Conservation (phyloP, 2,888 invertebrate genomes). For the Gastracanthus pulcherrimus region DNA sequence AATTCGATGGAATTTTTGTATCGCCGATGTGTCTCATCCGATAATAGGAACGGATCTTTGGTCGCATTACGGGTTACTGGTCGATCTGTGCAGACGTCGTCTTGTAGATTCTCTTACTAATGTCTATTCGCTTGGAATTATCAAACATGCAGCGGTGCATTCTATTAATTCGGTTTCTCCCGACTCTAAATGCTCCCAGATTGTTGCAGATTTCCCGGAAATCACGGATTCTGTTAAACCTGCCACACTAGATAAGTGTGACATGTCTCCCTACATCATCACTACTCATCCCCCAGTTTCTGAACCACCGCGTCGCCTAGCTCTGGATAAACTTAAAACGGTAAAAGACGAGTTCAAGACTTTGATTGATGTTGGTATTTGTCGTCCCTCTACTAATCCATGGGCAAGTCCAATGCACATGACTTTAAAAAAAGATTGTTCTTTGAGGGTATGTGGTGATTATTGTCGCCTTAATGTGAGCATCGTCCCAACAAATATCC, state of each 20-base stretch:
- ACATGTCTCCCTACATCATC: constrained; percentile 65
- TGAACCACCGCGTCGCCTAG: constrained; percentile 66
- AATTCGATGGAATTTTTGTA: constrained; percentile 56
- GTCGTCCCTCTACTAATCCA: constrained; percentile 71
- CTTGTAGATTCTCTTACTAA: constrained; percentile 14
- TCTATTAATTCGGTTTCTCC: not conserved
- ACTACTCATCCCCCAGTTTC: constrained; percentile 69
- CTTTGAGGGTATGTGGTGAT: constrained; percentile 58
- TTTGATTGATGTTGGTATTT: constrained; percentile 70
- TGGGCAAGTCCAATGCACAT: constrained; percentile 72
- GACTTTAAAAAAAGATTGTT: constrained; percentile 58
- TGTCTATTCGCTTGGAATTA: not conserved
- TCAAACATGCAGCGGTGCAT: not conserved
- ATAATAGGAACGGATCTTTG: constrained; percentile 58
- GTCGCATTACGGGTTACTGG: not conserved
- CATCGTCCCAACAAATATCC: constrained; percentile 65
- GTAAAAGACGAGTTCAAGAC: constrained; percentile 67
- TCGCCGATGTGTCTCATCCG: constrained; percentile 52
- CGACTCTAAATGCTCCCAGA: not conserved
- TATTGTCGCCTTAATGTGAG: constrained; percentile 61
- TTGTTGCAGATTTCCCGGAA: constrained; percentile 46
- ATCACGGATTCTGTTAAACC: constrained; percentile 45
- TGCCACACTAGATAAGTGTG: not conserved
- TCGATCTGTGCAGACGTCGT: constrained; percentile 3
- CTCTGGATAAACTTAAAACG: constrained; percentile 65